phyloP scores from a whole-genome alignment of 2,888 invertebrate genomes.

The Zygogramma bicolorata region DNA sequence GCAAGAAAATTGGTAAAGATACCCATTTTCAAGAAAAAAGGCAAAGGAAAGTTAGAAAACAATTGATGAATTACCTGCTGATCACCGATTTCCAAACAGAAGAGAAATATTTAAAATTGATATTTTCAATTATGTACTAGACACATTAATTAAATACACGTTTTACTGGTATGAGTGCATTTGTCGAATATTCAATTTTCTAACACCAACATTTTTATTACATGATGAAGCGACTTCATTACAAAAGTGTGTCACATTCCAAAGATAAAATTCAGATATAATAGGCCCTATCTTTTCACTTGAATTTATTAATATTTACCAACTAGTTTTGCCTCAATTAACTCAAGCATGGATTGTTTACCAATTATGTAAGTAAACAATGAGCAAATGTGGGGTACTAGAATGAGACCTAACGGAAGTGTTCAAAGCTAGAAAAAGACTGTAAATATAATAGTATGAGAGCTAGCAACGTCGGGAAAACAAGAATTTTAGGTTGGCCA shows the following conservation, averaged over 20 bases:
- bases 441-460: slow-evolving; percentile 20
- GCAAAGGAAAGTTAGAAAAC: slow-evolving; percentile 26
- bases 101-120: slow-evolving; percentile 17
- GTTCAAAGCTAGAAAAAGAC: not conserved
- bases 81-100: slow-evolving; percentile 20
- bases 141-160: slow-evolving; percentile 19
- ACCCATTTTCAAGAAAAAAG: slow-evolving; percentile 22
- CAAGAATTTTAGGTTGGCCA: no score
- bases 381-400: slow-evolving; percentile 11
- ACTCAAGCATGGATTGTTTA: slow-evolving; percentile 11
- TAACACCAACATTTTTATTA: slow-evolving; percentile 15
- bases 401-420: slow-evolving; percentile 18
- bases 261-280: slow-evolving; percentile 22
- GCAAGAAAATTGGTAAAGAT: slow-evolving; percentile 20
- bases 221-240: slow-evolving; percentile 4
- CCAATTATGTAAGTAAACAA: slow-evolving; percentile 18
- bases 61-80: no score
- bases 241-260: slow-evolving; percentile 21
- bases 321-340: slow-evolving; percentile 13
- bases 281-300: no score
- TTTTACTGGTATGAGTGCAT: slow-evolving; percentile 20
- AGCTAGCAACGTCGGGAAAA: no score
- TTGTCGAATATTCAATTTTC: slow-evolving; percentile 18
- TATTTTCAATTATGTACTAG: slow-evolving; percentile 20
- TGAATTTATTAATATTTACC: slow-evolving; percentile 19